Evolutionary conservation across 1,140 invertebrate genomes (phyloP), one percentile per base, ranked within the genome.

Genomic region (Bombus difficillimus): DNA sequence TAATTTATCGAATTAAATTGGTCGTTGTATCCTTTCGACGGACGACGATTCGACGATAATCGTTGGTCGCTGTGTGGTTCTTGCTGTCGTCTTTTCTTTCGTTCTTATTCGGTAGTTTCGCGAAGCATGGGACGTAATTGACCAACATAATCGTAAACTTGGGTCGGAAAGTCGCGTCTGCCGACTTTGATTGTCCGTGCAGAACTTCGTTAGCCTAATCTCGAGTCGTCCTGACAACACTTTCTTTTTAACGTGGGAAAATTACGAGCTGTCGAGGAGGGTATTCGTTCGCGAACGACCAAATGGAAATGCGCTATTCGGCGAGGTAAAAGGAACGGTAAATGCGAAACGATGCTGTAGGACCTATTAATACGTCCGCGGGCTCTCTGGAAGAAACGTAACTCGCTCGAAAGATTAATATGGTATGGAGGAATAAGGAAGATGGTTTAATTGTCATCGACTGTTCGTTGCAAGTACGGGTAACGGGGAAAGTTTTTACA

Each of bases 111-210:
- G 41, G 10, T n/a, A 53, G 18, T 53, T 53, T 53, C 47, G 47
- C 47, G 47, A 18, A 53, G 6, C 18, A 53, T 53, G 47, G n/a
- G 25, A 32, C 39, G 77, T 79, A 79, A 79, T 79, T 68, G n/a
- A 62, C 41, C 18, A 32, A 68, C 77, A 47, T 68, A 79, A 79
- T 68, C 62, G 77, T 79, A 79, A 79, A 79, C 5, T 66, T n/a
- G 25, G 15, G 41, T 28, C 22, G 41, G 43, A 66, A 47, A 62
- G n/a, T n/a, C 6, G 64, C n/a, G 15, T 34, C 64, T 0, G 62
- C 5, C 62, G n/a, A 32, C 13, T 66, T 32, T 13, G n/a, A 66
- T 32, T 32, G 64, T 66, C 37, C 41, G 28, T 18, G 47, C 4
- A 25, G 4, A 25, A n/a, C 76, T 78, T 41, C 18, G 28, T 32